These are phyloP conservation scores for Petaurus breviceps DNA, from an alignment of 2,113 vertebrate genomes.

Conservation along the genomic window DNA sequence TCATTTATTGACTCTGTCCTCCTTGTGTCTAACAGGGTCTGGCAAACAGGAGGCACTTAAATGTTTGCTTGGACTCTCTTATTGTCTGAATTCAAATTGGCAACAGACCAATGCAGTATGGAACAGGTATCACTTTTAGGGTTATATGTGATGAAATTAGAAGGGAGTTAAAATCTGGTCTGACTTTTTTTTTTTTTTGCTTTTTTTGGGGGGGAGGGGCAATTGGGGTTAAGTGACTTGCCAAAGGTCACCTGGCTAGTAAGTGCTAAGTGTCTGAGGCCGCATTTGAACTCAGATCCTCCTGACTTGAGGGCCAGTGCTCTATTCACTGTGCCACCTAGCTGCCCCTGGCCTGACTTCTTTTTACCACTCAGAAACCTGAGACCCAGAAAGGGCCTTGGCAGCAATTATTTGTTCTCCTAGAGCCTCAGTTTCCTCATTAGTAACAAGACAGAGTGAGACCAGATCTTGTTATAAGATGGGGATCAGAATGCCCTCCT, in stretches of 20 bases:
- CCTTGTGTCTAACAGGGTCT: not conserved
- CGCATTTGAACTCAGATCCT: too few relatives aligned
- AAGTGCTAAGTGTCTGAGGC: too few relatives aligned
- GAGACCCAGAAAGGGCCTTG: not conserved
- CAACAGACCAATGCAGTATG: not conserved
- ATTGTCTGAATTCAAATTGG: not conserved
- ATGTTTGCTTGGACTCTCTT: not conserved
- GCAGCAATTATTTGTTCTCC: not conserved
- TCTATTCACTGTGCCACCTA: too few relatives aligned
- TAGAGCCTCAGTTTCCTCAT: not conserved
- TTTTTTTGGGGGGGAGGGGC: too few relatives aligned
- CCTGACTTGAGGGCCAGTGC: too few relatives aligned
- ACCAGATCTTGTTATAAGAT: not conserved
- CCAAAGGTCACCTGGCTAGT: too few relatives aligned
- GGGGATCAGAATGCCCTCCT: not conserved
- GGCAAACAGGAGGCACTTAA: not conserved
- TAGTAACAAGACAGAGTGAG: not conserved
- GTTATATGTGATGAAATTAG: not conserved
- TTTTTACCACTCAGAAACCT: not conserved
- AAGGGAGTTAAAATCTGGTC: not conserved
- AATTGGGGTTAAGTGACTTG: too few relatives aligned
- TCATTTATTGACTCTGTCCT: not conserved
- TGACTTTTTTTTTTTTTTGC: not conserved
- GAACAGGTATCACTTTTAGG: not conserved
- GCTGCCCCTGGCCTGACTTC: not conserved